These are phyloP conservation scores for Riptortus pedestris DNA, from an alignment of 1,140 invertebrate species.

Conservation along the genomic window DNA sequence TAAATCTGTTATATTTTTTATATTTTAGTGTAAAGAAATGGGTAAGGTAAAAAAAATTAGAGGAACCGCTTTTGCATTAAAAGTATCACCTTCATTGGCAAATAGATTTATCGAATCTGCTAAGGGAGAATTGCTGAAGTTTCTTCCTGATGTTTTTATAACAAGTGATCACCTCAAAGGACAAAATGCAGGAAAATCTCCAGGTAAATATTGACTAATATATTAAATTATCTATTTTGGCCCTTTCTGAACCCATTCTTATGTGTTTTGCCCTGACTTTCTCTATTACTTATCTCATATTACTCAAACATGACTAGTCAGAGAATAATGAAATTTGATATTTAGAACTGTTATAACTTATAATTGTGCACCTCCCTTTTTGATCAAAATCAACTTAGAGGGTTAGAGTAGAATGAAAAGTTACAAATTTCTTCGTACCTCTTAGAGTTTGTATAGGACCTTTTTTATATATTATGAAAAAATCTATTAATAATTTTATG, in stretches of 20 bases:
- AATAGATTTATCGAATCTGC: slow-evolving; percentile 87
- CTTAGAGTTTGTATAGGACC: no score
- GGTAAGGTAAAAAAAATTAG: slow-evolving; percentile 91
- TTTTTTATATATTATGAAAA: no score
- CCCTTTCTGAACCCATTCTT: no score
- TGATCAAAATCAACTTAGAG: no score
- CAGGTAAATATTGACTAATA: slow-evolving; percentile 38
- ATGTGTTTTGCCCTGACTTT: not conserved
- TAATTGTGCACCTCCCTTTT: no score
- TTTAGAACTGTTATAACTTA: no score
- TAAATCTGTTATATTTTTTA: not conserved
- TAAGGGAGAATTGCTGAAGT: slow-evolving; percentile 82
- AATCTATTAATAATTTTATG: no score
- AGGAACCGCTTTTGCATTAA: slow-evolving; percentile 75
- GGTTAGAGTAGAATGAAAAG: no score
- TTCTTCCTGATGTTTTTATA: slow-evolving; percentile 91
- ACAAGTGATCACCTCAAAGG: slow-evolving; percentile 85
- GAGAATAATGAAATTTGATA: no score
- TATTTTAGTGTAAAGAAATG: slow-evolving; percentile 51
- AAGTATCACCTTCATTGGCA: slow-evolving; percentile 81
- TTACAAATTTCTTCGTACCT: no score
- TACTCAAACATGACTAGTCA: no score
- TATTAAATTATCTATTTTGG: slow-evolving; percentile 12
- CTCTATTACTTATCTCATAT: not conserved
- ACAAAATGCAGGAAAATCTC: slow-evolving; percentile 72